These are phyloP conservation scores for Cactoblastis cactorum DNA, from an alignment of 2,888 invertebrate genomes.

Conservation along the genomic window DNA sequence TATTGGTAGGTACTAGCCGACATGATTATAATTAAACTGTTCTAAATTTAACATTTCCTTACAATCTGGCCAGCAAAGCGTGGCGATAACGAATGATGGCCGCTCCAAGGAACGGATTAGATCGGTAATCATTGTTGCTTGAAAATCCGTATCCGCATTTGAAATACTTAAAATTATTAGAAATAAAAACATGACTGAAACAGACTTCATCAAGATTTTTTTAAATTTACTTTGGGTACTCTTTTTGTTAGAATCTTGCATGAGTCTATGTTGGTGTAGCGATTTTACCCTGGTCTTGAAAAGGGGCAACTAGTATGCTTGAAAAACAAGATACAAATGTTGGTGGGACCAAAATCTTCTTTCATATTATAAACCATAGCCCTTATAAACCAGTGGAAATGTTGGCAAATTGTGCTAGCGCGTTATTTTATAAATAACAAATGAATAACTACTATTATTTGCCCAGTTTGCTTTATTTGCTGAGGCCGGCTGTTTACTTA, in stretches of 20 bases:
- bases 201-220: neutral
- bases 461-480: constrained; percentile 17
- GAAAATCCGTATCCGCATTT: constrained; percentile 30
- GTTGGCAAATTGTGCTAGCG: neutral
- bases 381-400: neutral
- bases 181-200: constrained; percentile 15
- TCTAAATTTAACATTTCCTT: constrained; percentile 31
- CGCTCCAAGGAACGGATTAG: constrained; percentile 42
- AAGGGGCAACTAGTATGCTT: no score
- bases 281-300: no score
- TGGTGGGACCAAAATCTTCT: no score
- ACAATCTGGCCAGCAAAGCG: constrained; percentile 51
- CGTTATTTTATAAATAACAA: constrained; percentile 2
- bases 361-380: neutral
- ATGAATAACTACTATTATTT: constrained; percentile 7
- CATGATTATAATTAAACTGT: constrained; percentile 15
- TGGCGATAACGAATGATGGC: constrained; percentile 45
- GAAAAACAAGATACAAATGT: no score
- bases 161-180: constrained; percentile 22
- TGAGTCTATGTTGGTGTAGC: no score
- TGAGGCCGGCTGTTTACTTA: constrained; percentile 16
- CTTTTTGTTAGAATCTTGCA: no score
- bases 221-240: no score
- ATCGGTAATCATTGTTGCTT: constrained; percentile 40
- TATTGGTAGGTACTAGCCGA: neutral